Base-by-base conservation (phyloP, 2,797 vertebrate genomes). In the Chiloscyllium punctatum region DNA sequence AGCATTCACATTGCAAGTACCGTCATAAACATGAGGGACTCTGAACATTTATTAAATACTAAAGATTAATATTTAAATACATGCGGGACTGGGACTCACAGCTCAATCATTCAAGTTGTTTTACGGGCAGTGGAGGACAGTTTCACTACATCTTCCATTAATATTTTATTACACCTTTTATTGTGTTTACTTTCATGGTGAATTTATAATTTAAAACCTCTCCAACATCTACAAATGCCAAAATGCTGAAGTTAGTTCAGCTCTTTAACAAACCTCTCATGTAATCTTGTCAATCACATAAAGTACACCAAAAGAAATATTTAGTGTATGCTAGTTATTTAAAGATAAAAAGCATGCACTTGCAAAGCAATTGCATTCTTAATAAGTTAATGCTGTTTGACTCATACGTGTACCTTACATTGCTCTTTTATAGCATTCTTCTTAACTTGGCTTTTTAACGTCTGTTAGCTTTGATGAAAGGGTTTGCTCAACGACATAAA, bases 51-150 rank as follows among this genome's bases (percentile, higher is more conserved):
- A 98, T 98, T 98, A 98, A 98, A 98, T 98, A 98, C 97, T 96
- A 96, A 96, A 98, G 97, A 98, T 98, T 97, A 98, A 98, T 98
- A 98, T 98, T 98, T 98, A 97, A 98, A 97, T 98, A 98, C 98
- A 97, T 97, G 95, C 72, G 97, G 97, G 97, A 98, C 96, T 97
- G 97, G 97, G 97, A 98, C 98, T 98, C 98, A 97, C 97, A 98
- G 97, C 97, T 98, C 98, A 98, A 97, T 98, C 98, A 98, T 97
- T 98, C 96, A 96, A 97, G 97, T 97, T 97, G 96, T 97, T 98
- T 98, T 98, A 98, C 98, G 97, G 97, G 97, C 97, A 97, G 97
- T 97, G 96, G 96, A 98, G 97, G 98, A 98, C 97, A 98, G 98
- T 98, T 98, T 97, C 97, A 97, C 97, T 98, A 98, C 98, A 98